These are phyloP conservation scores for Melitaea athalia DNA, from an alignment of 2,888 invertebrate species.

Conservation along the genomic window DNA sequence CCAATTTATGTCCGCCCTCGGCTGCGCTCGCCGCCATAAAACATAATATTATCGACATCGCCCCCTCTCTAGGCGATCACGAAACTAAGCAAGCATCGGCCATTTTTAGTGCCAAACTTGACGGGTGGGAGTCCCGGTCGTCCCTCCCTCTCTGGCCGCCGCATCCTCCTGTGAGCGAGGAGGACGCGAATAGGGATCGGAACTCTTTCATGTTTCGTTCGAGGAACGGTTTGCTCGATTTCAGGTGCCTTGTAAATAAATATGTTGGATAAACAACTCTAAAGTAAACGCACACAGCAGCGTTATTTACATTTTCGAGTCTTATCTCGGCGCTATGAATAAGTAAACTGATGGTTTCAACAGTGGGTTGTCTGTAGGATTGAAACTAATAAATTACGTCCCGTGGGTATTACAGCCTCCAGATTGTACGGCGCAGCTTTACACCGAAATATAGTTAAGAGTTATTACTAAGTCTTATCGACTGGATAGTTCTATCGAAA, in stretches of 20 bases:
- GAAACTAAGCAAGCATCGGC: constrained; percentile 78
- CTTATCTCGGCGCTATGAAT: constrained; percentile 40
- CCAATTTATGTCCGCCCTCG: constrained; percentile 70
- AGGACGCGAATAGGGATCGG: constrained; percentile 54
- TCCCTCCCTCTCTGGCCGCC: constrained; percentile 49
- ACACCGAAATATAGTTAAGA: constrained; percentile 16
- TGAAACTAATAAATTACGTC: constrained; percentile 37
- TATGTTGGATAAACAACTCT: constrained; percentile 40
- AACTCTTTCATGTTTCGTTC: constrained; percentile 67
- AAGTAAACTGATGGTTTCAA: constrained; percentile 40
- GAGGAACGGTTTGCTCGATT: constrained; percentile 63
- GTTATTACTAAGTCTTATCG: constrained; percentile 17
- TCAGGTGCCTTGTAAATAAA: constrained; percentile 57
- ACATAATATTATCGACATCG: constrained; percentile 79
- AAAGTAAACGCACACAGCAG: constrained; percentile 30
- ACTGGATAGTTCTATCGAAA: not conserved
- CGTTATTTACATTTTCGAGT: constrained; percentile 37
- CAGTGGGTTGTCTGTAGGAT: constrained; percentile 37
- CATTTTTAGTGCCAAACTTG: constrained; percentile 76
- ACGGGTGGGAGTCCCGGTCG: constrained; percentile 59
- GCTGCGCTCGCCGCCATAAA: constrained; percentile 72
- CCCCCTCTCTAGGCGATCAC: constrained; percentile 80
- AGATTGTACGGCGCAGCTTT: constrained; percentile 9
- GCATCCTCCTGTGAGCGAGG: constrained; percentile 46
- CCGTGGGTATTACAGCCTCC: constrained; percentile 25